Evolutionary conservation across 2,113 vertebrate genomes (phyloP), one percentile per base, ranked within the genome.

Genomic region (Sitta europaea): DNA sequence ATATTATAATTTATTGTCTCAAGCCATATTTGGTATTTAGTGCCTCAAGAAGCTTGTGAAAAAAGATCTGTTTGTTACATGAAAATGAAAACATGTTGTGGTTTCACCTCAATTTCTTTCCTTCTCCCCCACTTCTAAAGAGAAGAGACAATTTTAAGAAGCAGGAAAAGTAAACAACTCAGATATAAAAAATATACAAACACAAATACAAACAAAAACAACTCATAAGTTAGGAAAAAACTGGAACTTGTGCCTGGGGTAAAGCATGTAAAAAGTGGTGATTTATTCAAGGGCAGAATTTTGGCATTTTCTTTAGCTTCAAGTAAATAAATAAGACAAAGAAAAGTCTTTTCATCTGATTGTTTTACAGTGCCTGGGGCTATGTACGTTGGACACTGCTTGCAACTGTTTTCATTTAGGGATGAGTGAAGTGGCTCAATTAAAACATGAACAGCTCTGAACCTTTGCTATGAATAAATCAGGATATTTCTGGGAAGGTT

Each of bases 401-500:
- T 65, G 86, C 93, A 97, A 92, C 88, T 97, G 97, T 81, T 97
- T 97, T 95, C 96, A 96, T 94, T 97, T 97, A 97, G 72, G 53
- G 77, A 82, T 90, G 88, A 97, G 88, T 96, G 94, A 97, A 97
- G 92, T 95, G 95, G 96, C 97, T 94, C 95, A 90, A 86, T 93
- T 94, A 95, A 77, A 97, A 90, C 86, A 95, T 59, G 66, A 95
- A 62, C 73, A 35, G 62, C 47, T 96, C 74, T 85, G 93, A 96
- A 95, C 95, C 84, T 94, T 94, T 91, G 92, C 94, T 96, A 82
- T 80, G 83, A 95, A 93, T 90, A 96, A 95, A 94, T 62, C 51
- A 40, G 73, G 79, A 57, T 79, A 93, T 92, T 96, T 95, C 87
- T 94, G 84, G 77, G 91, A 90, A 95, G 61, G 86, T 94, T 94